Base-by-base conservation (phyloP, 1,140 invertebrate species). In the Oreohelix idahoensis region DNA sequence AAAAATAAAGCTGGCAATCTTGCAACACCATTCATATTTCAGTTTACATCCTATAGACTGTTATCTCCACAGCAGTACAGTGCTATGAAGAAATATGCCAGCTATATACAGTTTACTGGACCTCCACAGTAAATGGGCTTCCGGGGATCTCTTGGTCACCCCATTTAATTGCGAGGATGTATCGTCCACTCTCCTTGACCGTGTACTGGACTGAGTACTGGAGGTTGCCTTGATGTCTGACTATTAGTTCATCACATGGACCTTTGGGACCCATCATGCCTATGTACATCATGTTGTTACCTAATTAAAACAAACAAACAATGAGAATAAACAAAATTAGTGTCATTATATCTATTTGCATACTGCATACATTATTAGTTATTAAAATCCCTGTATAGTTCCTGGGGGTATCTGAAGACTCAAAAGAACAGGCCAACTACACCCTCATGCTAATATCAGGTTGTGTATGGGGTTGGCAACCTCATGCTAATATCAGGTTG, bases 71-170 rank as follows among this genome's bases (percentile, higher is more conserved):
- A 66, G 63, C n/a, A 32, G 10, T 32, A 11, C n/a, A 66, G n/a
- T 32, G 29, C 0, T 17, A 15, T 58, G 53, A 58, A 58, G 23
- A 15, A 8, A 58, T n/a, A n/a, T n/a, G n/a, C n/a, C 51, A 58
- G 26, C 17, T 66, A 32, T 66, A 29, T 32, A 5, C 63, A 66
- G 5, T 29, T 29, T 90, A 91, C 73, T 89, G 85, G 51, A 92
- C 90, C 75, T 90, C 88, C 20, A 93, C 90, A 81, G 88, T 86
- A 94, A 98, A 99, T 66, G 98, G 98, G 87, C 97, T 98, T 85
- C 98, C 98, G 86, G 98, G 97, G 93, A 99, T 97, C 93, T 99
- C 97, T 73, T 99, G 97, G 86, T 99, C 98, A 70, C 98, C 98
- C 97, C 97, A 99, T 93, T 98, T 98, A 76, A 98, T 96, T 86